These are phyloP conservation scores for Lasioglossum calceatum DNA, from an alignment of 2,888 invertebrate species.

Conservation along the genomic window DNA sequence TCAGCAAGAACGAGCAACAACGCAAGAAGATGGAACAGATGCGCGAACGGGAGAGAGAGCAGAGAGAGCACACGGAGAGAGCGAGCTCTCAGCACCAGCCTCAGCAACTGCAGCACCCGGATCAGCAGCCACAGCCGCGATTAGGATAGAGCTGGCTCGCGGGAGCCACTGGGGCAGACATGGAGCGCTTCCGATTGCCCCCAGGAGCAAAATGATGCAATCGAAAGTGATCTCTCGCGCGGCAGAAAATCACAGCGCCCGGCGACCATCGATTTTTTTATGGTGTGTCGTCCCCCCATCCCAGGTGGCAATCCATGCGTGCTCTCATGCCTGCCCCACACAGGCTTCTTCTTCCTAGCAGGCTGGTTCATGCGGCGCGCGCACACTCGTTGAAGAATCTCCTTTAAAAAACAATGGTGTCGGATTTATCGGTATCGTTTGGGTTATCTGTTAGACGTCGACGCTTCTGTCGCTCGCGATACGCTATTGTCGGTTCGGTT, in stretches of 20 bases:
- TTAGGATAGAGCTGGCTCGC: conserved; percentile 52
- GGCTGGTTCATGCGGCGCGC: neutral
- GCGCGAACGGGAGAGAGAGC: conserved; percentile 75
- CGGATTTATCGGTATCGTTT: conserved; percentile 39
- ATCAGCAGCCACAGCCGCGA: conserved; percentile 65
- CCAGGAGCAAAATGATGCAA: neutral
- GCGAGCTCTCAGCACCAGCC: conserved; percentile 67
- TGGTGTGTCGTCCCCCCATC: neutral
- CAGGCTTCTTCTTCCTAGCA: neutral
- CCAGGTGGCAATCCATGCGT: neutral
- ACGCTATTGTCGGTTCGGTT: conserved; percentile 30
- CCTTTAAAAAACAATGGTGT: conserved; percentile 26
- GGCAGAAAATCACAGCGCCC: neutral
- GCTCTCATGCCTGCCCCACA: neutral
- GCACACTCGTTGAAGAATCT: conserved; percentile 47
- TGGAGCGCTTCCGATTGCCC: neutral
- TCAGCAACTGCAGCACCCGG: conserved; percentile 64
- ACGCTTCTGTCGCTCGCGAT: conserved; percentile 24
- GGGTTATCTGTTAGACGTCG: conserved; percentile 20
- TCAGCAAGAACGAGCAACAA: conserved; percentile 88
- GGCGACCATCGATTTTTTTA: neutral
- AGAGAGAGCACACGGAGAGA: conserved; percentile 71
- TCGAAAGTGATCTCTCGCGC: neutral
- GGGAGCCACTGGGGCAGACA: neutral
- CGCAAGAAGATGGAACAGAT: conserved; percentile 86